Evolutionary conservation across 2,797 vertebrate genomes (phyloP).

Genomic region (Chloroceryle amazona): DNA sequence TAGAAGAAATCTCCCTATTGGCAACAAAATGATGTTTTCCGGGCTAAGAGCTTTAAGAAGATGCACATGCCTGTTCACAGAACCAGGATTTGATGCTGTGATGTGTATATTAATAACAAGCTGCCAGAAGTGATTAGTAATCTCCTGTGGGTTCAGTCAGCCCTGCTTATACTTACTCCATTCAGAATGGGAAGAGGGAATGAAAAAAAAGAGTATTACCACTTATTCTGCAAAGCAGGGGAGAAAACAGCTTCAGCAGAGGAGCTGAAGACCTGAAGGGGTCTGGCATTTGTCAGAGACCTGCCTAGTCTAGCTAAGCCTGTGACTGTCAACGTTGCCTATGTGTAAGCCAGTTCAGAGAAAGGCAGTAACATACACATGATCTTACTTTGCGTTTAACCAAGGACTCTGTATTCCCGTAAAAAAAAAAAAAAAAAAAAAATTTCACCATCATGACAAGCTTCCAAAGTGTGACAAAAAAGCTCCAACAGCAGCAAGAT

Average conservation of each 20-base stretch:
- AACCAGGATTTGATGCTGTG: not conserved
- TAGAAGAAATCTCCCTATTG: not conserved
- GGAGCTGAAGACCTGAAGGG: not conserved
- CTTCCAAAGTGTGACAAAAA: not conserved
- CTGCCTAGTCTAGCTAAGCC: not conserved
- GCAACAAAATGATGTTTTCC: not conserved
- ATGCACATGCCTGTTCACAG: not conserved
- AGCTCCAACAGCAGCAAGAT: not conserved
- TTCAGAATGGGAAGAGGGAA: not conserved
- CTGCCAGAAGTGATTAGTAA: slow-evolving; percentile 31
- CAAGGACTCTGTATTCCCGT: not conserved
- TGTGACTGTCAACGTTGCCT: not conserved
- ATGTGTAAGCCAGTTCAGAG: not conserved
- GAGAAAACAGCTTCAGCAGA: not conserved
- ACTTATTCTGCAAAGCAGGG: not conserved
- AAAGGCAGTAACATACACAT: not conserved
- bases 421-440: too few species aligned
- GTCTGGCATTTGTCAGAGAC: not conserved
- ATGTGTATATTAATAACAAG: not conserved
- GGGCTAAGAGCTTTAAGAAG: not conserved
- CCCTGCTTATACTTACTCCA: not conserved
- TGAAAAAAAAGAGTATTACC: not conserved
- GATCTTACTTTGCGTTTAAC: not conserved
- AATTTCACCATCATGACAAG: not conserved
- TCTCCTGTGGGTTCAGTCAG: not conserved